Base-by-base conservation (phyloP, 2,113 vertebrate genomes). In the Pelecanoides urinatrix region DNA sequence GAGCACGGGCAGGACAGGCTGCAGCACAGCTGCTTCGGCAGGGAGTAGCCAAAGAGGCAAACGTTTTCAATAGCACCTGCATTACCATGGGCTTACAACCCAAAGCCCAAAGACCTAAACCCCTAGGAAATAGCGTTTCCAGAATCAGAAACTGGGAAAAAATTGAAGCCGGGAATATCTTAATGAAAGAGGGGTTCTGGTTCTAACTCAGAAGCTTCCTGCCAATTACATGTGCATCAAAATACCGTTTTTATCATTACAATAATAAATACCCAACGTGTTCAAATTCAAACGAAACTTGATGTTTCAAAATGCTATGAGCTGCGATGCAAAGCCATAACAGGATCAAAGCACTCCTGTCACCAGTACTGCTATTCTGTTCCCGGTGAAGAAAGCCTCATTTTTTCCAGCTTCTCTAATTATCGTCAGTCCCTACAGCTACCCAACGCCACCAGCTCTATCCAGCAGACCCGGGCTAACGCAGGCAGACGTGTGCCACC, bases 251-350 rank as follows among this genome's bases (percentile, higher is more conserved):
- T 95, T 62, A 93, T 45, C 63, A 42, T 77, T 38, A 80, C 4
- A 29, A 17, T 10, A 53, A 68, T 13, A 67, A 93, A 92, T 16
- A 65, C 13, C 36, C 25, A 38, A 36, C 0, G 0, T 1, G 4
- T 13, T 45, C 27, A 44, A 63, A 81, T 14, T 47, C 45, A n/a
- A 29, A 62, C 0, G 0, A 34, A 73, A 68, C n/a, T 2, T 10
- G 26, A n/a, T 1, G 1, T 5, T 66, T 27, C 34, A 25, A 78
- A 77, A 67, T 2, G 5, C 30, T 8, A 13, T 1, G 4, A 82
- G 58, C 62, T 40, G 26, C 1, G 16, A 65, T 0, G 1, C 52
- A 72, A n/a, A 81, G 34, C 13, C 3, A 1, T 10, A 55, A 56
- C 38, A 59, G 52, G 36, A 75, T 7, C n/a, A 55, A 55, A 88